Evolutionary conservation across 2,113 vertebrate genomes (phyloP).

Genomic region (Oophaga pumilio): DNA sequence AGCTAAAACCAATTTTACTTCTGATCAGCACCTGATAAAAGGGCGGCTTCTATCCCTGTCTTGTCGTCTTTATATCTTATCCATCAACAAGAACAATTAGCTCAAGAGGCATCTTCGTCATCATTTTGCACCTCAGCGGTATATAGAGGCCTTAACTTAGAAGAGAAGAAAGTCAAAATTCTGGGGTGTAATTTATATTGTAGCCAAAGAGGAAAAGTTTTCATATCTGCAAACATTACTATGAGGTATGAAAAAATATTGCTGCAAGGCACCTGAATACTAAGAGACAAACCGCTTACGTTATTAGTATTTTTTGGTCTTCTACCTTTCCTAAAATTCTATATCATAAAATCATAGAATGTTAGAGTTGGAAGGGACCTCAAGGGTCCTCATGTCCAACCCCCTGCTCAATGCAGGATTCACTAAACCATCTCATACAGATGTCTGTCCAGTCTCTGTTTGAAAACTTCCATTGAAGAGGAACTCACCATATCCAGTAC

Average conservation of each 20-base stretch:
- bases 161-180: not conserved
- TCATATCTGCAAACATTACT: too few species aligned
- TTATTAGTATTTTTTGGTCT: not conserved
- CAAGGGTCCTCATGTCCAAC: too few species aligned
- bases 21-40: slow-evolving; percentile 64
- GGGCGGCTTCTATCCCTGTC: slow-evolving; percentile 59
- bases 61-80: slow-evolving; percentile 63
- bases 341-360: too few species aligned
- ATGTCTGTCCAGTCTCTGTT: too few species aligned
- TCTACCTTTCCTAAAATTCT: too few species aligned
- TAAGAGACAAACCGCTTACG: not conserved
- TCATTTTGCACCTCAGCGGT: too few species aligned
- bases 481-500: too few species aligned
- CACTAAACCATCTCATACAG: too few species aligned
- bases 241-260: not conserved
- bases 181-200: not conserved
- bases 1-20: slow-evolving; percentile 58
- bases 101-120: not conserved
- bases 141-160: not conserved
- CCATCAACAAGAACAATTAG: slow-evolving; percentile 65
- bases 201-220: not conserved
- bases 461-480: too few species aligned
- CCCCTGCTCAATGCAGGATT: too few species aligned
- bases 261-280: not conserved
- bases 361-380: too few species aligned